A percentile compares a stretch with the other conserved stretches of the same genome.
These are phyloP conservation scores for Microctonus aethiopoides DNA, from an alignment of 2,888 invertebrate species.

Conservation along the genomic window DNA sequence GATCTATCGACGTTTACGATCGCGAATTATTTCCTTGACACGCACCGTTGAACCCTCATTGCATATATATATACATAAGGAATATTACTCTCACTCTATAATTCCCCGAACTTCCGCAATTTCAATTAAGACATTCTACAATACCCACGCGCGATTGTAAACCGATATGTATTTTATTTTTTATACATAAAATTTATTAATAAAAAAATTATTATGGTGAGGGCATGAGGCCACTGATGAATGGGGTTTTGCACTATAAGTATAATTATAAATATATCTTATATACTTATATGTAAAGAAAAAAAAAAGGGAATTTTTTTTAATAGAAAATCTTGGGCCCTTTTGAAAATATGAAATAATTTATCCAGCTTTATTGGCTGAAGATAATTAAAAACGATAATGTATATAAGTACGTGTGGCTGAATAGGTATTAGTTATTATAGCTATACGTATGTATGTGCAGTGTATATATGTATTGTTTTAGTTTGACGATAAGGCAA, in stretches of 20 bases:
- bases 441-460: neutral
- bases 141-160: neutral
- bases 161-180: conserved; percentile 7
- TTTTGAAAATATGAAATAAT: neutral
- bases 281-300: neutral
- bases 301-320: conserved; percentile 1
- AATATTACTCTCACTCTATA: conserved; percentile 20
- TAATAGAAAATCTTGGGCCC: conserved; percentile 13
- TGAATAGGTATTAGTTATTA: conserved; percentile 49
- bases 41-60: conserved; percentile 43
- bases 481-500: conserved; percentile 31
- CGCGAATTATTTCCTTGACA: conserved; percentile 45
- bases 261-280: too few relatives aligned
- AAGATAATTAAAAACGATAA: conserved; percentile 50
- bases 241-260: neutral
- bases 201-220: neutral
- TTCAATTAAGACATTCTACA: conserved; percentile 54
- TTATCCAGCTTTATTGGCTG: conserved; percentile 45
- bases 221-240: neutral
- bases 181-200: too few relatives aligned
- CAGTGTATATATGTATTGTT: neutral
- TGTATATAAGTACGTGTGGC: conserved; percentile 45
- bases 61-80: conserved; percentile 9
- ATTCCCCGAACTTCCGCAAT: conserved; percentile 46
- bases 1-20: conserved; percentile 44